Evolutionary conservation across 2,888 invertebrate genomes (phyloP).

Genomic region (Parnassius apollo): DNA sequence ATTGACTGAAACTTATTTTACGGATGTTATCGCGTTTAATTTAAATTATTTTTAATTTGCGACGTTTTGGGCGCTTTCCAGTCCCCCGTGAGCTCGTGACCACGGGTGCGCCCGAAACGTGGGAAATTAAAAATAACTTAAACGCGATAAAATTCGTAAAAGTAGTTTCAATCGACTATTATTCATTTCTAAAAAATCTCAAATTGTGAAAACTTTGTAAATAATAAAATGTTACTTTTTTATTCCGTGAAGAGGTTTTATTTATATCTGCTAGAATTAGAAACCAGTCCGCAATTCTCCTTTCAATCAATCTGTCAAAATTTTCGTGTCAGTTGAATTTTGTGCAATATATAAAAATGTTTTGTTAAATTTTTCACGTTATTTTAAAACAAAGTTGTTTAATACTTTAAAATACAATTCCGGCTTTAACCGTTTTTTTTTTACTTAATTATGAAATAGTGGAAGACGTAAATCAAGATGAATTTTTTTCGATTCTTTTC

Average conservation of each 20-base stretch:
- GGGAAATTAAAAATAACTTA: no score
- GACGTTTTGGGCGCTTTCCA: no score
- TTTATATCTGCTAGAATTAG: constrained; percentile 1
- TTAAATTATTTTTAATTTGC: no score
- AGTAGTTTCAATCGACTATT: no score
- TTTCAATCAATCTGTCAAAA: constrained; percentile 12
- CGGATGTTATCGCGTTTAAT: no score
- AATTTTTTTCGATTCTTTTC: constrained; percentile 25
- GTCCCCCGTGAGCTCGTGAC: no score
- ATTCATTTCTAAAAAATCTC: no score
- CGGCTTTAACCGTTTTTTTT: background rate
- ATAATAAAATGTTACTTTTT: background rate
- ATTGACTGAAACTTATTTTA: no score
- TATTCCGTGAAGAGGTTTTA: constrained; percentile 8
- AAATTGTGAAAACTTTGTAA: no score
- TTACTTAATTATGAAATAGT: constrained; percentile 12
- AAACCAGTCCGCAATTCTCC: constrained; percentile 24
- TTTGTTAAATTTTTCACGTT: constrained; percentile 6
- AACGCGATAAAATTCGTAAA: no score
- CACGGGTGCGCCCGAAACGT: no score
- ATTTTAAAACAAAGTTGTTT: constrained; percentile 3
- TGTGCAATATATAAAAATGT: constrained; percentile 15
- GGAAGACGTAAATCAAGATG: constrained; percentile 13
- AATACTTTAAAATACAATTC: background rate
- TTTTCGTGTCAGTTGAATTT: constrained; percentile 16